Conservation (phyloP, 2,888 invertebrate species). For the Pelosia muscerda region DNA sequence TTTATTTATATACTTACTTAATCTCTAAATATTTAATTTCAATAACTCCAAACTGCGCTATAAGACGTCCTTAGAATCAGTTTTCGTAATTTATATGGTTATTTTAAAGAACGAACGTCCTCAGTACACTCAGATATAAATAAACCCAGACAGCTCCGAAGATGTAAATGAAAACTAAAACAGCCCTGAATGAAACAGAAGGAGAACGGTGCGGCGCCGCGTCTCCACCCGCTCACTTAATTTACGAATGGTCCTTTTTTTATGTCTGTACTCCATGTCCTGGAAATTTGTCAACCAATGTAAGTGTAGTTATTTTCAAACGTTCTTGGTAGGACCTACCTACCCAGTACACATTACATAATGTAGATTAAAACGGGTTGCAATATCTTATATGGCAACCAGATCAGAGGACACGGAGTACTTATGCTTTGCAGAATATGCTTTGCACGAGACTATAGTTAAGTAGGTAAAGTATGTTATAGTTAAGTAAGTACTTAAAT, state of each 20-base stretch:
- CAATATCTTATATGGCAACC: background rate
- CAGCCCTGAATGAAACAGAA: conserved; percentile 62
- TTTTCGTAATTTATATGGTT: background rate
- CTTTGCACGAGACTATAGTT: too few species aligned
- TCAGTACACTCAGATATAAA: conserved; percentile 31
- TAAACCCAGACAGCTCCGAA: conserved; percentile 42
- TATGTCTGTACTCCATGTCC: conserved; percentile 75
- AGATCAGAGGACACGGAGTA: too few species aligned
- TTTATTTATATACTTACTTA: background rate
- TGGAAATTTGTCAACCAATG: conserved; percentile 75
- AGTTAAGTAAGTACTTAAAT: too few species aligned
- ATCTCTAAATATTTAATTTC: background rate
- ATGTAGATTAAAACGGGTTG: background rate
- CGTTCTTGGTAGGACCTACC: conserved; percentile 17
- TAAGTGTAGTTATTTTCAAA: conserved; percentile 73
- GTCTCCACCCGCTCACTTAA: conserved; percentile 61
- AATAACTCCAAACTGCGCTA: background rate
- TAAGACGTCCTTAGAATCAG: background rate
- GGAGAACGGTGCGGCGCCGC: conserved; percentile 41
- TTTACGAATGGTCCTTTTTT: conserved; percentile 70
- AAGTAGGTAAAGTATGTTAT: too few species aligned
- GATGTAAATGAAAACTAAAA: conserved; percentile 44
- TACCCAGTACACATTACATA: background rate
- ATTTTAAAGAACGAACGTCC: background rate
- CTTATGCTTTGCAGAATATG: too few species aligned